These are phyloP conservation scores for Erythrocebus patas DNA, from an alignment of 2,113 vertebrate species.

Conservation along the genomic window DNA sequence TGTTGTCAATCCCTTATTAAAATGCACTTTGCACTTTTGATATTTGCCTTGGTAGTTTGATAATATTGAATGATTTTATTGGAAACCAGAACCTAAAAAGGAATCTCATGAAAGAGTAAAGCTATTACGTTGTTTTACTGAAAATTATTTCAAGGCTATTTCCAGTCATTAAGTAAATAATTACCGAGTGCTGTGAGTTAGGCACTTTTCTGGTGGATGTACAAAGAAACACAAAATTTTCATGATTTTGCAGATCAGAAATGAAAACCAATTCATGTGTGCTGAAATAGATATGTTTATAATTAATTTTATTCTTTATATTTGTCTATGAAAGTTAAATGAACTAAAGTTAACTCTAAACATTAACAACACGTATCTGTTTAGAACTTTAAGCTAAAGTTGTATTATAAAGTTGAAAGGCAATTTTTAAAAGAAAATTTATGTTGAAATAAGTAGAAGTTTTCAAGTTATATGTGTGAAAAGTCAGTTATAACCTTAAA, in stretches of 20 bases:
- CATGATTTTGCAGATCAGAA: neutral
- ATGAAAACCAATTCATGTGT: neutral
- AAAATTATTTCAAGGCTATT: slow-evolving; percentile 39
- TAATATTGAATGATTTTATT: neutral
- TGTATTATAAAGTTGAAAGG: slow-evolving; percentile 9
- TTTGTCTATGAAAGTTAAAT: neutral
- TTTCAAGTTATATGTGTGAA: neutral
- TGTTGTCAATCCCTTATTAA: neutral
- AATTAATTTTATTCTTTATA: slow-evolving; percentile 36
- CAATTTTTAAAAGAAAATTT: slow-evolving; percentile 38
- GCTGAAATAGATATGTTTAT: neutral
- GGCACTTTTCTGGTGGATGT: neutral
- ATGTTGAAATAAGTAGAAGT: slow-evolving; percentile 8
- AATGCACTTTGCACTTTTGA: neutral
- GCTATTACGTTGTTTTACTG: neutral
- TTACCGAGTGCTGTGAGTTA: neutral
- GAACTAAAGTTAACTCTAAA: slow-evolving; percentile 26
- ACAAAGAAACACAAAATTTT: neutral
- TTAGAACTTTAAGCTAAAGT: slow-evolving; percentile 7
- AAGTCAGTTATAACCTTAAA: slow-evolving; percentile 18
- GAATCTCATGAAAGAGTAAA: neutral
- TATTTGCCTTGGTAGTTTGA: neutral
- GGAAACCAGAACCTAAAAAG: slow-evolving; percentile 7
- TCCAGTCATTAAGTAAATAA: slow-evolving; percentile 38
- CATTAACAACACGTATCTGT: neutral